Evolutionary conservation across 2,113 vertebrate genomes (phyloP).

Genomic region (Carettochelys insculpta): DNA sequence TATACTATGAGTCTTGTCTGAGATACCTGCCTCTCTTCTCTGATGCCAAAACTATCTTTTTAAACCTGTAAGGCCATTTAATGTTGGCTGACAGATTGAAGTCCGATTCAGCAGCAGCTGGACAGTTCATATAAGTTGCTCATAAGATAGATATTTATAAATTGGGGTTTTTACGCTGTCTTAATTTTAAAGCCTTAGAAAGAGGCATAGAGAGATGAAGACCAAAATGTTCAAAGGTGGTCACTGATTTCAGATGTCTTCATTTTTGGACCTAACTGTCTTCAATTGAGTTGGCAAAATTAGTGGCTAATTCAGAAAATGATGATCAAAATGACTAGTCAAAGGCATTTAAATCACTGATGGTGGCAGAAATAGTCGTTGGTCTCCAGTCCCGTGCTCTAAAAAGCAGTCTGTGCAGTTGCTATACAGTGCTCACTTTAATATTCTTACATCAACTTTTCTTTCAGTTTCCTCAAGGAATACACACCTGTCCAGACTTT

Average conservation of each 20-base stretch:
- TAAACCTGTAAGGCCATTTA: no score
- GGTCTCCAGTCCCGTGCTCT: accelerated
- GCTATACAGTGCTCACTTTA: background rate
- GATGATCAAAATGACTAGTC: background rate
- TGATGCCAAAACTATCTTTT: no score
- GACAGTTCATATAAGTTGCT: no score
- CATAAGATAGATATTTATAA: no score
- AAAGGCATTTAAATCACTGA: background rate
- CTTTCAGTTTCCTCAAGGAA: background rate
- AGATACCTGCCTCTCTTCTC: no score
- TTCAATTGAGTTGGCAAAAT: background rate
- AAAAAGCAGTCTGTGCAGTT: background rate
- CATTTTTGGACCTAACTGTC: background rate
- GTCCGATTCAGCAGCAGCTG: no score
- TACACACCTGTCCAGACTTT: background rate
- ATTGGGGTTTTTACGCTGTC: no score
- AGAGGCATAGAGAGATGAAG: background rate
- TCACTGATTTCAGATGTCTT: background rate
- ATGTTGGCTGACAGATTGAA: no score
- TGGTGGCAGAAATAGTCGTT: background rate
- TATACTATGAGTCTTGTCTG: no score
- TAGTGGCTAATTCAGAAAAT: background rate
- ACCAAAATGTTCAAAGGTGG: background rate
- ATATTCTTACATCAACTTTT: conserved; percentile 13
- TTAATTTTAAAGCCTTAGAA: background rate